Conservation (phyloP, 2,113 vertebrate genomes). For the Henicopernis longicauda region DNA sequence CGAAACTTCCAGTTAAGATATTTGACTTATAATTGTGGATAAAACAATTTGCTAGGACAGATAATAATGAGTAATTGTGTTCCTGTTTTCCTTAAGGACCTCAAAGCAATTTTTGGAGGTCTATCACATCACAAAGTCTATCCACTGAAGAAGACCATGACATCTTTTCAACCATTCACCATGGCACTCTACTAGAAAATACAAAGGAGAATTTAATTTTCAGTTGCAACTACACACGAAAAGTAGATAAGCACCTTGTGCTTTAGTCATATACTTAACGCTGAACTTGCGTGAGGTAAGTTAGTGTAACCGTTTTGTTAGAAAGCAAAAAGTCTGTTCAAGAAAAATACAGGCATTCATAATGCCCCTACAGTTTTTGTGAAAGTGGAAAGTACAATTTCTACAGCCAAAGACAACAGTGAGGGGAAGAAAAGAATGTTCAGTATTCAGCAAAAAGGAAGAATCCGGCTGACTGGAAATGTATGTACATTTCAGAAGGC, state of each 20-base stretch:
- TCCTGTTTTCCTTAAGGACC: background rate
- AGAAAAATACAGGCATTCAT: slow-evolving; percentile 54
- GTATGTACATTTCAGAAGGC: slow-evolving; percentile 54
- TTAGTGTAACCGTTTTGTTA: slow-evolving; percentile 28
- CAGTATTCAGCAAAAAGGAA: slow-evolving; percentile 73
- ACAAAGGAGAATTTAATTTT: background rate
- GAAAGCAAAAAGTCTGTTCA: slow-evolving; percentile 66
- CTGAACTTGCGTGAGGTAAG: slow-evolving; percentile 4
- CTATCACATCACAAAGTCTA: no score
- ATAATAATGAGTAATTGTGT: background rate
- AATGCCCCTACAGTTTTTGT: slow-evolving; percentile 66
- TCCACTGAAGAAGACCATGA: background rate
- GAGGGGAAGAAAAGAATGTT: slow-evolving; percentile 75
- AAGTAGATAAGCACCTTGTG: background rate
- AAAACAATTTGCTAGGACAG: background rate
- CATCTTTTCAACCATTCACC: background rate
- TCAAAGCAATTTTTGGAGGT: background rate
- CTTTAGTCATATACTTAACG: background rate
- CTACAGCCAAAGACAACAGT: slow-evolving; percentile 76
- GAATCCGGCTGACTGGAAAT: slow-evolving; percentile 71
- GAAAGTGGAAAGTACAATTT: slow-evolving; percentile 75
- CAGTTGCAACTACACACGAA: background rate
- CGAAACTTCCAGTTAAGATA: background rate
- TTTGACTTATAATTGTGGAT: background rate
- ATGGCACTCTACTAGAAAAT: background rate